phyloP scores from a whole-genome alignment of 2,888 invertebrate genomes.

The Strigamia transsilvanica region DNA sequence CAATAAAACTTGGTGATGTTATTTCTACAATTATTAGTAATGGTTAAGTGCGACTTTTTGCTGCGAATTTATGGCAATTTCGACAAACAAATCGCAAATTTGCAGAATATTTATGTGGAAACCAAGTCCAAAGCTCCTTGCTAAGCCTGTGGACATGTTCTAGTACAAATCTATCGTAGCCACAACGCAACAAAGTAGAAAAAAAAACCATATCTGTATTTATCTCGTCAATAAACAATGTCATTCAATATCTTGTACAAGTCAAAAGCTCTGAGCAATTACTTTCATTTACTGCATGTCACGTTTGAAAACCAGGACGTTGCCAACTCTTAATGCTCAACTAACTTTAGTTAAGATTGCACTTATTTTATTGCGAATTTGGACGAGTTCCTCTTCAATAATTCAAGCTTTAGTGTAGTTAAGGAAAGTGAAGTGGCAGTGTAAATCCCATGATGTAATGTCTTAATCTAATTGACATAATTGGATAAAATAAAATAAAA shows the following conservation, averaged over 20 bases:
- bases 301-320: not conserved
- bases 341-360: not conserved
- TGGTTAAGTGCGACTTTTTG: not conserved
- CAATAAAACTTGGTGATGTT: too few species aligned
- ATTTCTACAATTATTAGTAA: too few species aligned
- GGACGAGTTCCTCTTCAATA: not conserved
- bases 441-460: not conserved
- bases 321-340: not conserved
- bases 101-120: not conserved
- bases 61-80: not conserved
- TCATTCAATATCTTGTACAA: constrained; percentile 5
- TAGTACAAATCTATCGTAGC: not conserved
- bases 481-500: not conserved
- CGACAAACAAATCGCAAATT: not conserved
- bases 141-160: constrained; percentile 22
- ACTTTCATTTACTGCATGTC: not conserved
- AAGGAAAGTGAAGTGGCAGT: not conserved
- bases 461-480: constrained; percentile 1
- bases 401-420: not conserved
- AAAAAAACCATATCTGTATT: not conserved
- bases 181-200: not conserved
- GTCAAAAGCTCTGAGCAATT: not conserved
- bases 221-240: constrained; percentile 18
- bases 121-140: constrained; percentile 25
- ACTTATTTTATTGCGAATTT: not conserved